Base-by-base conservation (phyloP, 1,140 invertebrate genomes). In the Aphis gossypii region DNA sequence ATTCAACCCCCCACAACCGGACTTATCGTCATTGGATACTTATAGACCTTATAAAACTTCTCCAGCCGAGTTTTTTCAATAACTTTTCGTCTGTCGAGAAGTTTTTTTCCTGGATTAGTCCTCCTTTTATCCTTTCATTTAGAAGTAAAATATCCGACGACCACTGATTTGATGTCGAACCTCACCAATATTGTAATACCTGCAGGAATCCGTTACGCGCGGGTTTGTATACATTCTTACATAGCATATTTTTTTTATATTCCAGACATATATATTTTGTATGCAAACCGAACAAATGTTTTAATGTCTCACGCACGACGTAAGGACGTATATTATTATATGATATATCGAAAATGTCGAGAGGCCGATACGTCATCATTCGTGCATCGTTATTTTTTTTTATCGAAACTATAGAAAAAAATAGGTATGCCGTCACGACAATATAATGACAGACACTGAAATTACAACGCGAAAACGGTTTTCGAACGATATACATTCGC, bases 391-490 rank as follows among this genome's bases (percentile, higher is more conserved):
- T 41, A 84, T 25, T 68, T 76, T n/a, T 60, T 30, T 60, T 68
- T 76, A n/a, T n/a, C n/a, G 5, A n/a, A 68, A n/a, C n/a, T n/a
- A 76, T 76, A 76, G 30, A 76, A n/a, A 35, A 35, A n/a, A n/a
- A 76, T 76, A 76, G 30, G 38, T 84, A 41, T 3, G 38, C 48
- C 48, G 48, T 51, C 14, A 51, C 60, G 60, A 76, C 30, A 76
- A n/a, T 41, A 41, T 25, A 87, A 87, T 35, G 46, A 88, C 46
- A 48, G 86, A 35, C 86, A 88, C 30, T 51, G 51, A 88, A 88
- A 88, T 88, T 23, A 48, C 46, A 88, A 88, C n/a, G 30, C 86
- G 20, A n/a, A 88, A 51, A 48, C 18, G 46, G 60, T 76, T 76
- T 51, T 48, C 18, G 86, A 88, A 51, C 30, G 46, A 46, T 46